Evolutionary conservation across 2,797 vertebrate genomes (phyloP), one percentile per base, ranked within the genome.

Genomic region (Onychomys leucogaster): DNA sequence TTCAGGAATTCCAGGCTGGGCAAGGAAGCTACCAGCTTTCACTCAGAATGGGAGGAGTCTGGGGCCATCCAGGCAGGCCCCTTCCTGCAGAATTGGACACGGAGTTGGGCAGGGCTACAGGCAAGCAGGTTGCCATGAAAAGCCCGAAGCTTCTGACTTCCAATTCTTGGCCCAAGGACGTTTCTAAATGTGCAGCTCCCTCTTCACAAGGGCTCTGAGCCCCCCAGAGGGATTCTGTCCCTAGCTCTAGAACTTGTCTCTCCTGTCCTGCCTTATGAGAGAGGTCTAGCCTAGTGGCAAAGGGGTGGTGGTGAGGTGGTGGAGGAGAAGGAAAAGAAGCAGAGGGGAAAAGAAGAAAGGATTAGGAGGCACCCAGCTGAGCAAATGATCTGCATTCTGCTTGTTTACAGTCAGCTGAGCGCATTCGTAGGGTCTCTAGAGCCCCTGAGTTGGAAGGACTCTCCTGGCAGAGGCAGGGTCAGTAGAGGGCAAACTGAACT

Each of bases 151-250:
- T 82, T 49, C 19, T 17, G 32, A 5, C 61, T 37, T 25, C 13
- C 27, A 27, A 9, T 14, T 89, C 46, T 23, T 32, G 34, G 49
- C 46, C 17, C 57, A 43, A 6, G 46, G 52, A 63, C 27, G 14
- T 89, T 85, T 13, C 63, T 75, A 11, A 69, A 55, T n/a, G 2
- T 59, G 57, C 29, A 12, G 16, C 41, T 2, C 3, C 25, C 37
- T n/a, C 17, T 27, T n/a, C 16, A 13, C n/a, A 71, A 14, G 69
- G 37, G 6, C 5, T 27, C 41, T 23, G 71, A 67, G 32, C 61
- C 84, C 13, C 13, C 3, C 2, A 0, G 12, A 2, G 71, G 63
- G 7, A 1, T 19, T 21, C 19, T 46, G 2, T 7, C 10, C n/a
- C 43, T 14, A 8, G 55, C 2, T 57, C 77, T 1, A 46, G n/a